Base-by-base conservation (phyloP, 2,797 vertebrate genomes). In the Arnoldichthys spilopterus region DNA sequence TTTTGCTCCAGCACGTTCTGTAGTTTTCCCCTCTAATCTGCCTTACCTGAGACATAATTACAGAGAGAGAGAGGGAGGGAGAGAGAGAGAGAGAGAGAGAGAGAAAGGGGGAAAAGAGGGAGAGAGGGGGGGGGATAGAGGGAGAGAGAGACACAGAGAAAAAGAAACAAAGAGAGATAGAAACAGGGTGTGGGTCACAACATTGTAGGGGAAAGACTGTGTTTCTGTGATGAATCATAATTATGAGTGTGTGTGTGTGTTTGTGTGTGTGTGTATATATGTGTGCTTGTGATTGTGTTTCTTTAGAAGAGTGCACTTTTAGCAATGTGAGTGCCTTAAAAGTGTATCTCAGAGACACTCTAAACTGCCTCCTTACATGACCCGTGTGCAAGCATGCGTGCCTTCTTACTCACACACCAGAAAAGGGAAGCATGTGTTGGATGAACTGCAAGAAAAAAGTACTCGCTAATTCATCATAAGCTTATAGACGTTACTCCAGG, bases 31-130 rank as follows among this genome's bases (percentile, higher is more conserved):
- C 79, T 82, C 22, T 73, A 81, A 81, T 81, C 66, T 63, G 53
- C 45, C 69, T 43, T 47, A 74, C 72, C 51, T 22, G 49, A 54
- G 73, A 56, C 58, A 28, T 80, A 82, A 83, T 86, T 79, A 78
- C 82, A 80, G 74, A 78, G 26, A 70, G 28, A 30, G 56, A 16
- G 47, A 26, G 12, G 49, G 37, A 69, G 16, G 66, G 47, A 78
- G 51, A 71, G 56, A 76, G 20, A 37, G 34, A 37, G 34, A 37
- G 34, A 37, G 34, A 37, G 34, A 37, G 34, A 37, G 34, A 37
- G 34, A 37, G 34, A 37, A 8, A 37, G 34, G 8, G 34, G 8
- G 34, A 37, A 37, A 8, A 37, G 34, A 37, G 34, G 8, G 34
- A 37, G 34, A 8, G 34, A 37, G 34, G 8, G 34, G 8, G 34